Base-by-base conservation (phyloP, 1,140 invertebrate genomes). In the Drosophila murphyi region DNA sequence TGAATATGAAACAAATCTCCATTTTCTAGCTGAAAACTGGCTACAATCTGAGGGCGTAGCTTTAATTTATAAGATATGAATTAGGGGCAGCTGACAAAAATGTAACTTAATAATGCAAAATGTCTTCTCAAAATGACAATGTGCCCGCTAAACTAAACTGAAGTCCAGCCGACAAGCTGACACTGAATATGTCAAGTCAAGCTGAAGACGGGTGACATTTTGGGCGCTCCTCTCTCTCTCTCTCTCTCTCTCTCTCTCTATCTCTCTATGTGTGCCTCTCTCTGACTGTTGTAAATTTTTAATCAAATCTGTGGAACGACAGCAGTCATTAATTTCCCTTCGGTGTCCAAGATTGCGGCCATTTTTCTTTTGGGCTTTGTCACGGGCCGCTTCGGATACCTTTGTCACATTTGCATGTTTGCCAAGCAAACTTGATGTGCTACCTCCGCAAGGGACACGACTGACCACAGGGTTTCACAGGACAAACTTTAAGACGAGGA, bases 241-340 rank as follows among this genome's bases (percentile, higher is more conserved):
- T 39, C 37, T 39, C 37, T 3, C 37, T 8, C 37, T 43, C 6
- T n/a, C 37, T 43, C 6, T n/a, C 10, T n/a, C 12, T 0, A 12
- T 12, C 20, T 20, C 20, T 20, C 20, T 20, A 20, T 20, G 20
- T 20, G 20, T 20, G 0, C 20, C 20, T 20, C 20, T 20, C 20
- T 20, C 20, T 20, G 20, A 20, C 54, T 64, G 56, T 41, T 67
- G 57, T 76, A 65, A 72, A 76, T 76, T 72, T 75, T 76, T 76
- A 72, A 76, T 72, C 74, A 76, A 76, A 76, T 72, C 70, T 61
- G 69, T 35, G 51, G 34, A 56, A 61, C 69, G 74, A 72, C 74
- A 76, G 62, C 55, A 61, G 56, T 76, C 74, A 72, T 75, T 75
- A 75, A 75, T 75, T 75, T 75, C 71, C 72, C 72, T 71, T 75